Evolutionary conservation across 2,797 vertebrate species (phyloP), one percentile per base, ranked within the genome.

Genomic region (Sternotherus odoratus): DNA sequence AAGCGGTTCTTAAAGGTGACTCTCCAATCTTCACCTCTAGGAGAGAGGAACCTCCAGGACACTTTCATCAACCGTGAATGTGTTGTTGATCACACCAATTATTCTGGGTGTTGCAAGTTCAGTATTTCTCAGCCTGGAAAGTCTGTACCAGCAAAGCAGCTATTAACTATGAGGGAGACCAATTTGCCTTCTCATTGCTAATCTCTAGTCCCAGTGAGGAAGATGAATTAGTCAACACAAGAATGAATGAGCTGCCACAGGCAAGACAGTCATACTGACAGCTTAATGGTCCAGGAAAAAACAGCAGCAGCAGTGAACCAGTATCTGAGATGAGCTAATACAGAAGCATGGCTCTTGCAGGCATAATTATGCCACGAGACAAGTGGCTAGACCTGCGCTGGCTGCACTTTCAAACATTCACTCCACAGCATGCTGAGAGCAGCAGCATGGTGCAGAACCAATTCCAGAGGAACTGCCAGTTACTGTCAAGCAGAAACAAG

Each of bases 101-200:
- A 93, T 72, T 90, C 60, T 75, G 91, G 63, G 90, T 92, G 85
- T 90, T 96, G 92, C 91, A 95, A 94, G 16, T 85, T 53, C 66
- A 93, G 66, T 63, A 85, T 79, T 90, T 93, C 91, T 87, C 80
- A 87, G 77, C 82, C 91, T 96, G 92, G 94, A 92, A 88, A 86
- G 86, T 95, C 91, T 81, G 66, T 83, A 90, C 77, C 89, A 90
- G 74, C 13, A 53, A 75, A 87, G 93, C 2, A 91, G 84, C 90
- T 92, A 83, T 87, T 91, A 94, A 43, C 17, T 53, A 81, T 5
- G 43, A 87, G 74, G 36, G 57, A 84, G 79, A 77, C 79, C 57
- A 91, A 28, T 30, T 89, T 26, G 30, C 49, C 69, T 85, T 85
- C 74, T 72, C 24, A 2, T 26, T 78, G 36, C 21, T 80, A 77